Conservation (phyloP, 92 coral and sea anemone species). For the Blastomussa wellsi region DNA sequence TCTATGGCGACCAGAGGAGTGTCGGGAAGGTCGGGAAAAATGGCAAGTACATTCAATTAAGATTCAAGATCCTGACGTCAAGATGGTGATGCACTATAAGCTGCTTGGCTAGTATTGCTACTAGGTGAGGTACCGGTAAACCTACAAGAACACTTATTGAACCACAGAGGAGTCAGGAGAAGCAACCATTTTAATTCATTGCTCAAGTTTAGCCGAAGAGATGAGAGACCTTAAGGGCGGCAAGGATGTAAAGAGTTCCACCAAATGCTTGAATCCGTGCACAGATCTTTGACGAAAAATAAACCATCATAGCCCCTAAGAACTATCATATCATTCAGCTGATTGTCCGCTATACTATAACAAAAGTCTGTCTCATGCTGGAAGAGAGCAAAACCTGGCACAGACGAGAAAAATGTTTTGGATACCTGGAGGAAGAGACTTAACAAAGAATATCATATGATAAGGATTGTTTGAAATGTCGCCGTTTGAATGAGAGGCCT, state of each 20-base stretch:
- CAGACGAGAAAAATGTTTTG: slow-evolving; percentile 19
- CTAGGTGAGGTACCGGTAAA: slow-evolving; percentile 11
- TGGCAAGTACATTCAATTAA: slow-evolving; percentile 11
- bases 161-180: not conserved
- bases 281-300: slow-evolving; percentile 28
- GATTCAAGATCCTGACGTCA: not conserved
- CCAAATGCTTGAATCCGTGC: not conserved
- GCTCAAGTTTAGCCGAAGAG: not conserved
- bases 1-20: slow-evolving; percentile 35
- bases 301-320: slow-evolving; percentile 29
- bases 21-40: slow-evolving; percentile 30
- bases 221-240: not conserved
- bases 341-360: too few species aligned
- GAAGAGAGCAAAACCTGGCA: slow-evolving; percentile 29
- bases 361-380: not conserved
- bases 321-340: not conserved
- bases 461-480: not conserved
- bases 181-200: not conserved
- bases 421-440: not conserved
- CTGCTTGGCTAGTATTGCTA: slow-evolving; percentile 45
- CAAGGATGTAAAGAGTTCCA: not conserved
- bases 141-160: not conserved
- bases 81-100: slow-evolving; percentile 23
- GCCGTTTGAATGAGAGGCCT: not conserved
- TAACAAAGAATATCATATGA: not conserved